These are phyloP conservation scores for Diaprepes abbreviatus DNA, from an alignment of 2,888 invertebrate species.

Conservation along the genomic window DNA sequence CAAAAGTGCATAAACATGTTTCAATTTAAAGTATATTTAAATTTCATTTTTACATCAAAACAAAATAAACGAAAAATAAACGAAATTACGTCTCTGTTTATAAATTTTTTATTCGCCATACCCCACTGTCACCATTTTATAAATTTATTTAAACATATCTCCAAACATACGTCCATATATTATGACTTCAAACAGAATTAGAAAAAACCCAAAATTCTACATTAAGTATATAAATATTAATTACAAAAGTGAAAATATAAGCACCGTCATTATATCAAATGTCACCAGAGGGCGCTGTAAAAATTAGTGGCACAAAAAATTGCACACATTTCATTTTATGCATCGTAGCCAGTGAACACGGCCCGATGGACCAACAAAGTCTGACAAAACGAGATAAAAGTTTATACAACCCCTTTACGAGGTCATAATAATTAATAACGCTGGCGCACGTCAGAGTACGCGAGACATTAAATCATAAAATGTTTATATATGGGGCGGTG, in stretches of 20 bases:
- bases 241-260: slow-evolving; percentile 54
- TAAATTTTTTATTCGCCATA: too few relatives aligned
- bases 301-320: slow-evolving; percentile 56
- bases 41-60: too few relatives aligned
- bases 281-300: slow-evolving; percentile 55
- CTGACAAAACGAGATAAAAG: slow-evolving; percentile 65
- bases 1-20: too few relatives aligned
- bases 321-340: slow-evolving; percentile 58
- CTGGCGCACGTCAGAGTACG: slow-evolving; percentile 55
- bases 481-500: slow-evolving; percentile 61
- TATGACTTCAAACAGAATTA: background rate
- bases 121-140: too few relatives aligned
- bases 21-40: too few relatives aligned
- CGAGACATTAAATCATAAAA: slow-evolving; percentile 64
- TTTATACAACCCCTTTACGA: slow-evolving; percentile 63
- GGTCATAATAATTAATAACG: slow-evolving; percentile 65
- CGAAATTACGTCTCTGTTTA: too few relatives aligned
- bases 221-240: slow-evolving; percentile 55
- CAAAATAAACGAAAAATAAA: too few relatives aligned
- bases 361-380: slow-evolving; percentile 59
- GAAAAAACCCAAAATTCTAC: slow-evolving; percentile 15
- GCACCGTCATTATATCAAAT: slow-evolving; percentile 58
- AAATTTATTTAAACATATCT: background rate
- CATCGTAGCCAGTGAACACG: slow-evolving; percentile 49
- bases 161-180: background rate